phyloP scores from a whole-genome alignment of 1,140 invertebrate genomes.

The Drosophila bipectinata region DNA sequence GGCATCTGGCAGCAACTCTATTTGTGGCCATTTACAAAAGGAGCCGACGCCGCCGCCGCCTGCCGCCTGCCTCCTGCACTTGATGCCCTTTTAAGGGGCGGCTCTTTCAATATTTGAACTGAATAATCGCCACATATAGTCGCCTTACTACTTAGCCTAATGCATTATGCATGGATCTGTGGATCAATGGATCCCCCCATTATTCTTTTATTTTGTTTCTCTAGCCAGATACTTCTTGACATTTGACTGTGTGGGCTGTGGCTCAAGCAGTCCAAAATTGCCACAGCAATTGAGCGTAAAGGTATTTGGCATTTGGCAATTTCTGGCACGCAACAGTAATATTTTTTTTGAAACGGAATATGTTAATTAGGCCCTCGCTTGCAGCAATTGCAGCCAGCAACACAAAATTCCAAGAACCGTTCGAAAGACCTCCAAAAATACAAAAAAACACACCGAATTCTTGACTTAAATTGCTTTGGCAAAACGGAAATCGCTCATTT shows the following conservation, averaged over 20 bases:
- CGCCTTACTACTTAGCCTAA: conserved; percentile 41
- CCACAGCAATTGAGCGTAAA: conserved; percentile 68
- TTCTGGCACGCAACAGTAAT: conserved; percentile 73
- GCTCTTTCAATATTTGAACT: conserved; percentile 50
- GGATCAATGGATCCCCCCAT: conserved; percentile 14
- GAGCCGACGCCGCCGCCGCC: conserved; percentile 38
- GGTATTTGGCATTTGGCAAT: conserved; percentile 77
- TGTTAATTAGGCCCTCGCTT: conserved; percentile 64
- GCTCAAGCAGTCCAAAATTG: conserved; percentile 41
- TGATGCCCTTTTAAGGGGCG: conserved; percentile 63
- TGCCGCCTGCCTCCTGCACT: conserved; percentile 30
- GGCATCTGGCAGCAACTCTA: conserved; percentile 64
- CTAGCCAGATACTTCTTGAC: conserved; percentile 63
- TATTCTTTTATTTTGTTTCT: conserved; percentile 13
- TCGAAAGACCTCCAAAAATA: conserved; percentile 40
- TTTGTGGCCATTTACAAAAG: conserved; percentile 59
- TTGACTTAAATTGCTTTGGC: conserved; percentile 61
- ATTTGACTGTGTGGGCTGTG: conserved; percentile 41
- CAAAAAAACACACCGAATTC: conserved; percentile 37
- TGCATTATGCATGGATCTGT: conserved; percentile 64
- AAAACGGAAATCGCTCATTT: conserved; percentile 79
- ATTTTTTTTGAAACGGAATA: conserved; percentile 74
- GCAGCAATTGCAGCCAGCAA: conserved; percentile 49
- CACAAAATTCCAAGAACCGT: conserved; percentile 39
- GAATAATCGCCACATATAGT: conserved; percentile 62